Evolutionary conservation across 2,888 invertebrate species (phyloP).

Genomic region (Sericinus montela): DNA sequence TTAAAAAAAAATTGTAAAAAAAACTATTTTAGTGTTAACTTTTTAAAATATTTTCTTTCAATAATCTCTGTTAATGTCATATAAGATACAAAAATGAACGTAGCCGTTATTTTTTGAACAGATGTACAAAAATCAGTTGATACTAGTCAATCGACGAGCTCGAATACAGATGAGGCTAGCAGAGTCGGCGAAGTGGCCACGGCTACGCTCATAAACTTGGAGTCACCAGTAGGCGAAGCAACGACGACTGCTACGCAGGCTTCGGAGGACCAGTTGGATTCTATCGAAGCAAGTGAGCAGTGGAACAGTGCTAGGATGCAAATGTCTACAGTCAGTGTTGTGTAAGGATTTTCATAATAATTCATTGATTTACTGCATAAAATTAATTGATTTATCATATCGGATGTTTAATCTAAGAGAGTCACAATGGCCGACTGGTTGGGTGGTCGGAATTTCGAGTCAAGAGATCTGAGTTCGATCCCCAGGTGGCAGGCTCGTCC

Average conservation of each 20-base stretch:
- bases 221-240: conserved; percentile 47
- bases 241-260: conserved; percentile 29
- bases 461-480: no score
- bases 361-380: no score
- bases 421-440: no score
- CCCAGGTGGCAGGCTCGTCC: no score
- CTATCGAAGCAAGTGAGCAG: conserved; percentile 65
- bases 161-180: conserved; percentile 54
- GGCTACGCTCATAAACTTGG: conserved; percentile 64
- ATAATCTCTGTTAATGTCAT: no score
- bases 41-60: no score
- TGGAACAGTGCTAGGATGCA: conserved; percentile 64
- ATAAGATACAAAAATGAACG: no score
- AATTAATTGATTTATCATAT: no score
- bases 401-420: no score
- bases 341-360: conserved; percentile 38
- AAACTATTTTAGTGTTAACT: no score
- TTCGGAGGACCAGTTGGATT: conserved; percentile 63
- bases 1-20: no score
- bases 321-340: conserved; percentile 51
- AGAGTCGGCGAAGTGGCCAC: conserved; percentile 60
- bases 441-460: no score
- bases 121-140: conserved; percentile 62
- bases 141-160: conserved; percentile 64
- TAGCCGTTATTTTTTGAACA: conserved; percentile 27